Evolutionary conservation across 2,113 vertebrate species (phyloP).

Genomic region (Junco hyemalis): DNA sequence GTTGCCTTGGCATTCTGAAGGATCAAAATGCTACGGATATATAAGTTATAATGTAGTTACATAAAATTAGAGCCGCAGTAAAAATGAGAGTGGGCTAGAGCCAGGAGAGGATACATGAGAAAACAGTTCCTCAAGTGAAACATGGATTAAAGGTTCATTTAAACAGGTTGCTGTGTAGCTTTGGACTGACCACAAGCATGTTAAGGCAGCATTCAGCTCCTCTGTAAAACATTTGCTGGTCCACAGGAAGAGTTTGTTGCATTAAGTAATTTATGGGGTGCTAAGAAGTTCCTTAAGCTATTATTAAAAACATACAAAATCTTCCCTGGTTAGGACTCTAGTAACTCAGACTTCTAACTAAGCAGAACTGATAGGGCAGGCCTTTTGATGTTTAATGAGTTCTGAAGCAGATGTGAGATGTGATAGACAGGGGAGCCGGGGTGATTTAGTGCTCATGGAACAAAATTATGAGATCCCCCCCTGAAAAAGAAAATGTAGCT

Average conservation of each 20-base stretch:
- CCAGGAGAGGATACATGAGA: conserved; percentile 16
- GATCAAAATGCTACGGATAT: not conserved
- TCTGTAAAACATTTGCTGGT: conserved; percentile 70
- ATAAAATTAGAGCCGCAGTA: conserved; percentile 51
- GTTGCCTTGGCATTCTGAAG: not conserved
- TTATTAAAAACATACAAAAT: conserved; percentile 84
- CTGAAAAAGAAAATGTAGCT: conserved; percentile 73
- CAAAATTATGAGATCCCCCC: conserved; percentile 74
- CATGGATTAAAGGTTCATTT: conserved; percentile 48
- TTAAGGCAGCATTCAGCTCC: conserved; percentile 58
- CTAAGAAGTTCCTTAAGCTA: conserved; percentile 84
- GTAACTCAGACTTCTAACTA: conserved; percentile 81
- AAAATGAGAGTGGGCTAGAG: not conserved
- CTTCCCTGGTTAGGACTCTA: conserved; percentile 74
- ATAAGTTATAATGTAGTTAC: conserved; percentile 15
- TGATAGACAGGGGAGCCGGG: conserved; percentile 72
- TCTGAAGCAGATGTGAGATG: conserved; percentile 80
- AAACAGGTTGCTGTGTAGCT: conserved; percentile 40
- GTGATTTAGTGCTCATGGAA: conserved; percentile 80
- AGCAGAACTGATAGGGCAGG: conserved; percentile 79
- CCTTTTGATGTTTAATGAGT: conserved; percentile 85
- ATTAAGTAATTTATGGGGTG: conserved; percentile 84
- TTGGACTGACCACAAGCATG: conserved; percentile 59
- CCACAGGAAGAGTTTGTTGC: conserved; percentile 79
- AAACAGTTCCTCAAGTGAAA: conserved; percentile 30